Conservation (phyloP, 2,113 vertebrate species). For the Ammospiza caudacuta region DNA sequence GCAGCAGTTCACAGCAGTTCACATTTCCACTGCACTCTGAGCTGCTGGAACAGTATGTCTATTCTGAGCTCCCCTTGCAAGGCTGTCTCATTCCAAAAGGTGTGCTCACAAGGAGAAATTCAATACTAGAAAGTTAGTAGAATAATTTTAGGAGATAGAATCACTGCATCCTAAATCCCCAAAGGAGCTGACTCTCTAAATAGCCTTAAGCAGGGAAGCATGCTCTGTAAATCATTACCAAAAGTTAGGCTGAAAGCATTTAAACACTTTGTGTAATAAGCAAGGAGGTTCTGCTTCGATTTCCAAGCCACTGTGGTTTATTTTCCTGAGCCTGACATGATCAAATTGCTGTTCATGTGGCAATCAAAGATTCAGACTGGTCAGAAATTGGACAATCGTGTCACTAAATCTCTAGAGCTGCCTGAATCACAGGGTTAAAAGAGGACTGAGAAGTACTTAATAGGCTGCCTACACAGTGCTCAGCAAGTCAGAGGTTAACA, state of each 20-base stretch:
- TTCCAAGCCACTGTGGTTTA: conserved; percentile 13
- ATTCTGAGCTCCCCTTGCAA: not conserved
- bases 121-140: not conserved
- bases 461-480: conserved; percentile 26
- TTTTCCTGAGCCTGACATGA: not conserved
- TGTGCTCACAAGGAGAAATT: conserved; percentile 11
- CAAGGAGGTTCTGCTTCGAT: not conserved
- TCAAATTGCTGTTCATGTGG: not conserved
- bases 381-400: not conserved
- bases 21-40: not conserved
- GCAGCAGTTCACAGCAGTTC: conserved; percentile 14
- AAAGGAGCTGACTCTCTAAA: not conserved
- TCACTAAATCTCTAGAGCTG: not conserved
- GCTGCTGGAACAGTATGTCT: not conserved
- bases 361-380: not conserved
- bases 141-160: conserved; percentile 12
- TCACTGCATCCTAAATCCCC: not conserved
- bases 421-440: not conserved
- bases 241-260: conserved; percentile 3
- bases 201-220: not conserved
- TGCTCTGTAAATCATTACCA: conserved; percentile 1
- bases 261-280: not conserved
- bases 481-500: conserved; percentile 61
- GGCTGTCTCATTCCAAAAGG: not conserved
- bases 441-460: not conserved